Percentiles rank a stretch among this genome's conserved stretches.
Evolutionary conservation across 2,888 invertebrate genomes (phyloP).

Genomic region (Meiosimyza decipiens): DNA sequence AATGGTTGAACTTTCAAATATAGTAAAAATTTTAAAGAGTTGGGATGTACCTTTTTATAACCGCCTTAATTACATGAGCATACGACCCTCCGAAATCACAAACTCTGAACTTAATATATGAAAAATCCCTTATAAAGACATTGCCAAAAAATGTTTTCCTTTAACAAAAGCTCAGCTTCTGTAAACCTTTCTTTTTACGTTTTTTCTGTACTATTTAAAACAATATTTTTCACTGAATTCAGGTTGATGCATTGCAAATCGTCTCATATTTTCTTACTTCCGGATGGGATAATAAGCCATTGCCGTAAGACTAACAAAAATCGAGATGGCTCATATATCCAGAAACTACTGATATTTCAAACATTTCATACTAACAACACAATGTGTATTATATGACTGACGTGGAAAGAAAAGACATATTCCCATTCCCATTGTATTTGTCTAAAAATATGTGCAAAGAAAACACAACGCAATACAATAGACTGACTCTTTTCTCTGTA

Average conservation of each 20-base stretch:
- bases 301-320: no score
- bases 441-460: constrained; percentile 17
- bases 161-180: no score
- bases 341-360: constrained; percentile 10
- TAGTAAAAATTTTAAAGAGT: no score
- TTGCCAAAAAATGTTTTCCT: no score
- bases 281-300: background rate
- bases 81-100: no score
- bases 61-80: no score
- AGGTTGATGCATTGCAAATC: background rate
- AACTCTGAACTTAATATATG: no score
- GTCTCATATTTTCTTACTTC: background rate
- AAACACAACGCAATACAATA: constrained; percentile 20
- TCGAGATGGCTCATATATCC: background rate
- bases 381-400: background rate
- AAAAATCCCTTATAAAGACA: no score
- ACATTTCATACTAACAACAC: background rate
- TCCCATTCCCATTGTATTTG: background rate
- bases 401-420: background rate
- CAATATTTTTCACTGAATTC: background rate
- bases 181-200: no score
- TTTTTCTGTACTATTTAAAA: background rate
- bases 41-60: no score
- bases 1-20: no score
- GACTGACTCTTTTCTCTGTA: constrained; percentile 27